A percentile compares a stretch with the other conserved stretches of the same genome.
These are phyloP conservation scores for Xiphorhynchus elegans DNA, from an alignment of 2,113 vertebrate genomes.

Conservation along the genomic window DNA sequence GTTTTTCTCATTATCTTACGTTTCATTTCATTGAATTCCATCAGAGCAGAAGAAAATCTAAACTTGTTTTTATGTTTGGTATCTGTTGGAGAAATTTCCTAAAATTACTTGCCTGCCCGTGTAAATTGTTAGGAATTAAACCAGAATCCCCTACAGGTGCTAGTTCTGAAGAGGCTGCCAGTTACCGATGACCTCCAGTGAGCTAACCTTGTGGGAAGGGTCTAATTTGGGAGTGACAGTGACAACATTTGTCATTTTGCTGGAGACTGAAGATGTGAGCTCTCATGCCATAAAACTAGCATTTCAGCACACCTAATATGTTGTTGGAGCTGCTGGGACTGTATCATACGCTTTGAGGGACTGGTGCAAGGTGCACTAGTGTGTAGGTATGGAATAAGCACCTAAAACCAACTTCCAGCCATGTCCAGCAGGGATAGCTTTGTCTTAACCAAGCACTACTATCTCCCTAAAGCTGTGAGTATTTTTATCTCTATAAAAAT, in stretches of 20 bases:
- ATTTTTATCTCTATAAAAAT: background rate
- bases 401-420: background rate
- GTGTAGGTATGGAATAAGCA: background rate
- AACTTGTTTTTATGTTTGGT: background rate
- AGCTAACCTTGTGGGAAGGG: background rate
- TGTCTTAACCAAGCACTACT: background rate
- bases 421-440: background rate
- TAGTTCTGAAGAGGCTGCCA: background rate
- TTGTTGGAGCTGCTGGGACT: background rate
- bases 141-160: background rate
- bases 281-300: background rate
- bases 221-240: background rate
- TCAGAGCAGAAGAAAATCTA: background rate
- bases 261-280: background rate
- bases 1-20: background rate
- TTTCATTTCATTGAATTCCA: background rate
- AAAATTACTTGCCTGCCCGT: background rate
- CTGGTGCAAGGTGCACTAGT: background rate
- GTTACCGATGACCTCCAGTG: background rate
- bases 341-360: background rate
- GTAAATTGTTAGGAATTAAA: background rate
- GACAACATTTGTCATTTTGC: background rate
- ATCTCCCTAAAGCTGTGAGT: background rate
- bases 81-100: background rate
- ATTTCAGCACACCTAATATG: background rate